Evolutionary conservation across 2,113 vertebrate species (phyloP), one percentile per base, ranked within the genome.

Genomic region (Microcebus tavaratra): DNA sequence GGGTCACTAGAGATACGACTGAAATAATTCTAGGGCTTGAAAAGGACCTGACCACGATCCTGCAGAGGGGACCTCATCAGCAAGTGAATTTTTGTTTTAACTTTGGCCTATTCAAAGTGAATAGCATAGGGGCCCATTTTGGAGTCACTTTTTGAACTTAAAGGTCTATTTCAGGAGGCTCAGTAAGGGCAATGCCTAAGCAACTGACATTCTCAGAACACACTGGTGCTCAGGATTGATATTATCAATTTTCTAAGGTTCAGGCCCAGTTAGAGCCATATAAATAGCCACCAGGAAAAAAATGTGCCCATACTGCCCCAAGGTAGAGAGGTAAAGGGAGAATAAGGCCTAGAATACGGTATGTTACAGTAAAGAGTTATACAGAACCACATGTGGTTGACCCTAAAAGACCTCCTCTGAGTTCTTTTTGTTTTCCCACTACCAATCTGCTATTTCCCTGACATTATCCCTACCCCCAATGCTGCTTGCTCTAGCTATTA

Each of bases 91-190:
- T 94, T 73, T 68, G 73, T 82, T 90, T 80, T 92, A 90, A 84
- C 21, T 78, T 94, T 85, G 9, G 83, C 20, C 42, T 89, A 34
- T 89, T 86, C 93, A 90, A 94, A 84, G 15, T 80, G 70, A 95
- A 78, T 18, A 93, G 23, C 31, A 39, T 61, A 90, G 78, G n/a
- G 36, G 59, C 48, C n/a, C 39, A 55, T 75, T 91, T 88, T 88
- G 20, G 73, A 88, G 59, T 83, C 57, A 29, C 23, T 72, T 67
- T 93, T 55, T 85, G 7, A 92, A 76, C 25, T 13, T 48, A 65
- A 59, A 79, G 55, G 17, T 78, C 81, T 81, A 68, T 15, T 73
- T 85, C 57, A 36, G 2, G 73, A 89, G 57, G 53, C 25, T 84
- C 29, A 76, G 8, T 67, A 73, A 86, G 17, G 6, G 42, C 48